phyloP scores from a whole-genome alignment of 2,797 vertebrate species.

The Malurus splendens region DNA sequence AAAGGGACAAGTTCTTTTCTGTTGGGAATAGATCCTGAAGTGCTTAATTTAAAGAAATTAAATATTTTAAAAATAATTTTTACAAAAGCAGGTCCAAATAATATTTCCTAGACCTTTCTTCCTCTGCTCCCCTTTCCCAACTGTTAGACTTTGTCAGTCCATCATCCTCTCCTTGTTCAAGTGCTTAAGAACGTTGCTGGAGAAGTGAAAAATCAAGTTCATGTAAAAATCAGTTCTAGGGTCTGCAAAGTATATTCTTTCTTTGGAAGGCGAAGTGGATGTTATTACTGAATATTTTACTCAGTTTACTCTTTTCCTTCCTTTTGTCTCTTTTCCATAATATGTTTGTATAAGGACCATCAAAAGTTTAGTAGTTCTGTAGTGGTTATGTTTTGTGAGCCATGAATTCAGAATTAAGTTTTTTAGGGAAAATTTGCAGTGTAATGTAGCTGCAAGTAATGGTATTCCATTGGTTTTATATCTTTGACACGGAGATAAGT shows the following conservation, averaged over 20 bases:
- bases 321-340: background rate
- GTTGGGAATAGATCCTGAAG: background rate
- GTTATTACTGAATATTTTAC: background rate
- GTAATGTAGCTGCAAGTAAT: background rate
- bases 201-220: background rate
- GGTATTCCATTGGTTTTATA: background rate
- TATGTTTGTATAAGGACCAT: background rate
- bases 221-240: background rate
- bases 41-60: background rate
- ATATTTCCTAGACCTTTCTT: background rate
- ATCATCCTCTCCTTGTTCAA: background rate
- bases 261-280: background rate
- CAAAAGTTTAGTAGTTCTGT: background rate
- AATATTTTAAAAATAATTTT: background rate
- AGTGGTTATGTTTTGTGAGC: background rate
- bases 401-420: background rate
- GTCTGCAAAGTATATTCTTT: background rate
- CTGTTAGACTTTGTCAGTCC: background rate
- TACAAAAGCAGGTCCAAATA: background rate
- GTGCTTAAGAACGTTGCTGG: background rate
- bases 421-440: background rate
- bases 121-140: accelerated
- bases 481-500: background rate
- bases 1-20: background rate
- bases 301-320: background rate